Base-by-base conservation (phyloP, 2,113 vertebrate genomes). In the Chinchilla lanigera region DNA sequence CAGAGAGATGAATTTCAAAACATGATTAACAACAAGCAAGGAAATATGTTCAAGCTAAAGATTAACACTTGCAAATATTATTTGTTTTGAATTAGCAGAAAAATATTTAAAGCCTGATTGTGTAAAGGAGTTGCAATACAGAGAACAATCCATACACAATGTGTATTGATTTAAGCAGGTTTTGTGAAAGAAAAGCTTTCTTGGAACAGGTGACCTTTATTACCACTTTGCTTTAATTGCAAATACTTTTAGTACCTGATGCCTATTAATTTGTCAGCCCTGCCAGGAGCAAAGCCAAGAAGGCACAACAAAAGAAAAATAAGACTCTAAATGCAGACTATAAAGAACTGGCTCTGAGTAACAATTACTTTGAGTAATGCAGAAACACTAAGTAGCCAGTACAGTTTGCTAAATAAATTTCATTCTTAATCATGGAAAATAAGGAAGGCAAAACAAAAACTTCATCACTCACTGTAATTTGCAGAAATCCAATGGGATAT, bases 181-280 rank as follows among this genome's bases (percentile, higher is more conserved):
- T 50, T 95, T 86, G 26, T 63, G 33, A 47, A 96, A 94, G 71
- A 78, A 94, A 86, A 69, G 38, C 92, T 95, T 89, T 92, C 73
- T 90, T 95, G 84, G 60, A 95, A 90, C 90, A 97, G 75, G 81
- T 96, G 71, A 93, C 88, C 86, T 96, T 97, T 97, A 97, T 93
- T 96, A 96, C 85, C 94, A 93, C 88, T 95, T 93, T 28, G 38
- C 77, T 96, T 94, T 97, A 97, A 97, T 95, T 97, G 95, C 90
- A 94, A 96, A 96, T 96, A 95, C 94, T 94, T 97, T 96, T 81
- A 94, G 60, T 96, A 96, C 85, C 90, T 96, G 77, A 93, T 82
- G 90, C 88, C 96, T 98, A 97, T 97, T 96, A 96, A 97, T 96
- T 91, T 97, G 96, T 97, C 94, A 97, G 65, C 90, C n/a, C 77